phyloP scores from a whole-genome alignment of 2,797 vertebrate genomes.

The Microchirus variegatus region DNA sequence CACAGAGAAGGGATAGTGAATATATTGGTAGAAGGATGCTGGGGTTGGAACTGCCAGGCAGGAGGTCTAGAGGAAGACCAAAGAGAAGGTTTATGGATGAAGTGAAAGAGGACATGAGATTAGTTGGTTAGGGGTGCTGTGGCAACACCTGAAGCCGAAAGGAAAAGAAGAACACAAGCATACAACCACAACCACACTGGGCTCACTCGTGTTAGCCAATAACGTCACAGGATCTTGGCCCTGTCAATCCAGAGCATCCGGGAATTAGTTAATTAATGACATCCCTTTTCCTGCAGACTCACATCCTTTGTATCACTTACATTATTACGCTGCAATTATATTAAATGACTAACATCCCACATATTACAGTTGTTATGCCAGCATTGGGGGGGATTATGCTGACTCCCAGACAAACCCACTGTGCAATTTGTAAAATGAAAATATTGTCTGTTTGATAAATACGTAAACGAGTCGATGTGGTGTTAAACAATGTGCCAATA shows the following conservation, averaged over 20 bases:
- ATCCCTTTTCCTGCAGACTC: constrained; percentile 61
- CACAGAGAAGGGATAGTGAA: no score
- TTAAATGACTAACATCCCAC: constrained; percentile 72
- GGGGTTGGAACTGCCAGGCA: no score
- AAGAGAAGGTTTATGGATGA: no score
- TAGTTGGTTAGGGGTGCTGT: no score
- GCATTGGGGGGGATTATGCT: constrained; percentile 38
- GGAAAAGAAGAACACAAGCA: no score
- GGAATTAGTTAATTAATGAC: constrained; percentile 68
- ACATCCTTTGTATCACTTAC: constrained; percentile 70
- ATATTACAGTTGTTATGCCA: constrained; percentile 54
- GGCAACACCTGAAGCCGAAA: no score
- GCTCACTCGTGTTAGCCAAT: constrained; percentile 39
- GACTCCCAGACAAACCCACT: constrained; percentile 41
- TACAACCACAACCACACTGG: neutral
- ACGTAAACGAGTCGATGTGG: neutral
- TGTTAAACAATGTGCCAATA: no score
- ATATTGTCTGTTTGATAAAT: constrained; percentile 51
- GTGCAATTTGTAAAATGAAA: constrained; percentile 52
- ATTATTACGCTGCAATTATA: constrained; percentile 65
- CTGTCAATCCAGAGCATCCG: constrained; percentile 55
- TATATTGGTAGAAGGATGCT: no score
- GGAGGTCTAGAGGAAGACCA: no score
- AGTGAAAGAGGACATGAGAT: no score
- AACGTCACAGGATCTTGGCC: constrained; percentile 47